Conservation (phyloP, 2,888 invertebrate species). For the Morpho deidamia region DNA sequence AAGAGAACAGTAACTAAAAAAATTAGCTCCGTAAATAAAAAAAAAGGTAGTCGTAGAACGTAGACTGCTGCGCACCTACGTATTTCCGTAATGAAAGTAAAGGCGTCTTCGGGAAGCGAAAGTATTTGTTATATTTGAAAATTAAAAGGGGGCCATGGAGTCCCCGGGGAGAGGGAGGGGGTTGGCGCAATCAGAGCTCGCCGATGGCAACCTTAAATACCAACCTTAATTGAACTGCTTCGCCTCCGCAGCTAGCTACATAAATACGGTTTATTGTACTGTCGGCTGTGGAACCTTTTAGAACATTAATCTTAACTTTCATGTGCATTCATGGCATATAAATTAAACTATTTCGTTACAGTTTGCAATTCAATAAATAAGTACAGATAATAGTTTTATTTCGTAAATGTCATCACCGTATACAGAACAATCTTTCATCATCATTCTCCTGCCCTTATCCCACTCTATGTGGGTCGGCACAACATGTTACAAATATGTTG, state of each 20-base stretch:
- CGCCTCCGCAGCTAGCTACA: constrained; percentile 52
- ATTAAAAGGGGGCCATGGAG: constrained; percentile 66
- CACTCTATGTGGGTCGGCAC: too few relatives aligned
- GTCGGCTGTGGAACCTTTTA: constrained; percentile 57
- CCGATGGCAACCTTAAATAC: constrained; percentile 73
- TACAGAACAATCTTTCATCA: too few relatives aligned
- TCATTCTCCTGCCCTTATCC: too few relatives aligned
- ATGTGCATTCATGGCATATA: neutral
- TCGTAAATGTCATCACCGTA: too few relatives aligned
- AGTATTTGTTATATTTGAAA: constrained; percentile 73
- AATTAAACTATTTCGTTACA: too few relatives aligned
- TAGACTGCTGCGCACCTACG: constrained; percentile 21
- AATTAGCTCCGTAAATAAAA: constrained; percentile 19
- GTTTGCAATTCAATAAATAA: too few relatives aligned
- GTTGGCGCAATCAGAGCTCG: constrained; percentile 67
- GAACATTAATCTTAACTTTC: constrained; percentile 25
- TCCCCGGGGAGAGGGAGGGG: constrained; percentile 47
- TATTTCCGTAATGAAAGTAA: constrained; percentile 30
- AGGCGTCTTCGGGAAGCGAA: constrained; percentile 37
- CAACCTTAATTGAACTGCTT: constrained; percentile 76
- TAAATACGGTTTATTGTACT: constrained; percentile 67
- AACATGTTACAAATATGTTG: too few relatives aligned
- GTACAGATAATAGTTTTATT: too few relatives aligned
- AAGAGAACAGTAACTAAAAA: constrained; percentile 14
- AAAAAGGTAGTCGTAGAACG: constrained; percentile 9